These are phyloP conservation scores for Cervus canadensis DNA, from an alignment of 2,113 vertebrate genomes.

Conservation along the genomic window DNA sequence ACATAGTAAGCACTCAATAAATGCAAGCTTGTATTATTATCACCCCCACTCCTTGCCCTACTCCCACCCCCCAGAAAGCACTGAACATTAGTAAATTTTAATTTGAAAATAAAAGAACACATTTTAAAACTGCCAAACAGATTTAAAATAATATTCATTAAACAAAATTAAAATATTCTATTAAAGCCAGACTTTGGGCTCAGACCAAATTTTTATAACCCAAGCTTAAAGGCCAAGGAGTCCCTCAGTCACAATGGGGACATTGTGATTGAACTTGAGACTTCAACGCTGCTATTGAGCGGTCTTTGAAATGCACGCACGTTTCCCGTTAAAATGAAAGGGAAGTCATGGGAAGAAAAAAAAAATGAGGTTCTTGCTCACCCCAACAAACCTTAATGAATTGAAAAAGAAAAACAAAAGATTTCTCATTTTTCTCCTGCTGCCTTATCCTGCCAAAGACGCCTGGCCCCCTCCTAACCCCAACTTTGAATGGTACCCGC, in stretches of 20 bases:
- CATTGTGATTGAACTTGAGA: conserved; percentile 70
- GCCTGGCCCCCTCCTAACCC: background rate
- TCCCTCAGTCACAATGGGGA: conserved; percentile 68
- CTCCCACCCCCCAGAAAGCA: background rate
- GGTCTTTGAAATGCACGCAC: conserved; percentile 61
- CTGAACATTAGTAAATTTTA: conserved; percentile 55
- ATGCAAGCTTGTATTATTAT: conserved; percentile 44
- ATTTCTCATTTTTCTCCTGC: conserved; percentile 38
- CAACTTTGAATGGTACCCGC: background rate
- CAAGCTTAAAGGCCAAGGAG: conserved; percentile 70
- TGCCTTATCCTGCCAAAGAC: conserved; percentile 23
- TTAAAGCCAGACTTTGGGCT: conserved; percentile 76
- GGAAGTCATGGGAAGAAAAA: conserved; percentile 43
- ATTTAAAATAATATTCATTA: conserved; percentile 76
- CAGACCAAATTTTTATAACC: conserved; percentile 75
- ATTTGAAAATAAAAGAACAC: conserved; percentile 71
- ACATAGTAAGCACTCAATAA: conserved; percentile 63
- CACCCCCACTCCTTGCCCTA: background rate
- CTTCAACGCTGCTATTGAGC: conserved; percentile 49
- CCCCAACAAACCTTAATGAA: conserved; percentile 51
- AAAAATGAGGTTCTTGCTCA: conserved; percentile 43
- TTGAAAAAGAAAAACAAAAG: conserved; percentile 70
- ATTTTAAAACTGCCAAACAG: conserved; percentile 70
- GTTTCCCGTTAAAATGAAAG: conserved; percentile 66
- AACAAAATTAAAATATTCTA: conserved; percentile 76